Base-by-base conservation (phyloP, 30 jellyfish, hydroid and myxozoan species). In the Rhopilema esculentum region DNA sequence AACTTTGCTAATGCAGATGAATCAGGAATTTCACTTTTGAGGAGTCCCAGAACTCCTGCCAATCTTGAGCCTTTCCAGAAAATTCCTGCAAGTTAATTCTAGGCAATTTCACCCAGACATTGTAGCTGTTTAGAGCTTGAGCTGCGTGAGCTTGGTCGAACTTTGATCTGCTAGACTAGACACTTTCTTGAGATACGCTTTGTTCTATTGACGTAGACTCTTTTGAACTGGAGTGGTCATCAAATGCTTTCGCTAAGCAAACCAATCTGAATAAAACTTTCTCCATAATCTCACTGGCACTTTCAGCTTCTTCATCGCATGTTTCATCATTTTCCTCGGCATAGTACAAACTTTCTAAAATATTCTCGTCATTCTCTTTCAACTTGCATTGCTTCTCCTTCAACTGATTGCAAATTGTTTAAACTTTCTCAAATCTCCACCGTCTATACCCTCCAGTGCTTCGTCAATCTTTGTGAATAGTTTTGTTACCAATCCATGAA, bases 41-140 rank as follows among this genome's bases (percentile, higher is more conserved):
- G 52, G 9, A 23, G 25, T 78, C 78, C 88, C 88, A 78, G 50
- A 78, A 78, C 30, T 78, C 77, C 9, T 26, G 66, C 88, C 88
- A 78, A 1, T 78, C 77, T 24, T 27, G 9, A 1, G 50, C 29
- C 50, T 78, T 78, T 27, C 78, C 88, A 27, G 53, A 23, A 62
- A 78, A 52, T 57, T 78, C 62, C 28, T 31, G 26, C 79, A 62
- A 25, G 57, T 78, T 79, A 27, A 78, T 7, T 78, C 62, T 78
- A 2, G 88, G 88, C 29, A 78, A 28, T 29, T 32, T 78, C 66
- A 31, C 88, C 62, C 27, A 24, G 24, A 12, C 48, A 24, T 49
- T 8, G 29, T 21, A 24, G 26, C 8, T 67, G 8, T 21, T 12
- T 49, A 8, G 29, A 12, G 49, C 26, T 67, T 49, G 29, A 67